A percentile compares a stretch with the other conserved stretches of the same genome.
Conservation (phyloP, 1,140 invertebrate species). For the Pachypeltis micranthus region DNA sequence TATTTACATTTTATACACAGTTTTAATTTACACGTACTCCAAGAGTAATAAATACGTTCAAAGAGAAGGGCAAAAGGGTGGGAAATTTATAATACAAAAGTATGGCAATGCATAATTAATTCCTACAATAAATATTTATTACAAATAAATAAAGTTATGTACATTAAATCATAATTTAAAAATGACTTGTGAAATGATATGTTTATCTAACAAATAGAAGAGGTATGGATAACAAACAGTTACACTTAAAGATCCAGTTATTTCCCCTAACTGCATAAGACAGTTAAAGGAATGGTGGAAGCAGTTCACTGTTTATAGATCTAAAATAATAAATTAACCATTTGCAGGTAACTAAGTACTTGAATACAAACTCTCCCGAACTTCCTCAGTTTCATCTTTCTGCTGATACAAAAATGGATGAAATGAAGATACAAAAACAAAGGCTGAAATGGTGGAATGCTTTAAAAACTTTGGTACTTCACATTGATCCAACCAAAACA, state of each 20-base stretch:
- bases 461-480: slow-evolving; percentile 19
- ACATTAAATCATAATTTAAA: background rate
- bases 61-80: background rate
- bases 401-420: background rate
- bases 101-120: background rate
- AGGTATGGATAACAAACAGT: background rate
- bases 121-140: background rate
- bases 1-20: background rate
- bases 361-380: background rate
- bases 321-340: background rate
- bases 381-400: background rate
- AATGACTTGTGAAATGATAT: background rate
- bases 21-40: background rate
- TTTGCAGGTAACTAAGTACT: background rate
- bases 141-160: background rate
- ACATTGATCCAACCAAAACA: slow-evolving; percentile 20
- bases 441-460: slow-evolving; percentile 18
- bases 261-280: background rate
- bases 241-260: background rate
- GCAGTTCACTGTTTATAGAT: background rate
- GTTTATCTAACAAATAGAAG: background rate
- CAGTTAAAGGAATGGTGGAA: background rate
- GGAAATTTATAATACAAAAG: background rate
- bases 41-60: background rate
- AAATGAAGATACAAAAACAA: background rate